Base-by-base conservation (phyloP, 2,888 invertebrate species). In the Aphodius sticticus region DNA sequence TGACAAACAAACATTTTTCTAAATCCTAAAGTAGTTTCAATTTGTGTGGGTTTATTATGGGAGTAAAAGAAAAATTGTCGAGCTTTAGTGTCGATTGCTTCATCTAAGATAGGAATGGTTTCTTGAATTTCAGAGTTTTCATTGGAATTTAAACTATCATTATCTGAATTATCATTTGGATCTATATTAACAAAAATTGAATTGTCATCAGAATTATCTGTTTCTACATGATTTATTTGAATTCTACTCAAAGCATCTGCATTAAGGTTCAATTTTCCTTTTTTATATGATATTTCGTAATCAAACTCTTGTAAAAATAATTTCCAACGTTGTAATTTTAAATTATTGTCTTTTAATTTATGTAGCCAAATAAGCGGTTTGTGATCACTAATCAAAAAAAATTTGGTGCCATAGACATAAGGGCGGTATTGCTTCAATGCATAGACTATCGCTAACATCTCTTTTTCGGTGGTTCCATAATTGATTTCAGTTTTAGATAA, bases 241-340 rank as follows among this genome's bases (percentile, higher is more conserved):
- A 6, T 70, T 70, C 70, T 6, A 9, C 70, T 70, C 16, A 70
- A 70, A 6, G 70, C 6, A 9, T 70, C 70, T 70, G 6, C 70
- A 12, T 70, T 70, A n/a, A 12, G 6, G 16, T n/a, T 70, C 6
- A 16, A 16, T 16, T 70, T 70, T 70, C 70, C 12, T 16, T 70
- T 70, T 9, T 70, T 70, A 70, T 70, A 70, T 9, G 16, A 6
- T 70, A 70, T 70, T 70, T 9, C 6, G 70, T 70, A 70, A 9
- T 70, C 70, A 9, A 6, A 70, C 16, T 70, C 70, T 6, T 70
- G 70, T 6, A 70, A 16, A 70, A 16, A 70, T 70, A 12, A 16
- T 16, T 70, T 70, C 70, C 70, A 70, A 70, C 70, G n/a, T n/a
- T n/a, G 70, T 70, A 70, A 70, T 16, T 70, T 70, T 9, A 70